These are phyloP conservation scores for Spondyliosoma cantharus DNA, from an alignment of 2,797 vertebrate species.

Conservation along the genomic window DNA sequence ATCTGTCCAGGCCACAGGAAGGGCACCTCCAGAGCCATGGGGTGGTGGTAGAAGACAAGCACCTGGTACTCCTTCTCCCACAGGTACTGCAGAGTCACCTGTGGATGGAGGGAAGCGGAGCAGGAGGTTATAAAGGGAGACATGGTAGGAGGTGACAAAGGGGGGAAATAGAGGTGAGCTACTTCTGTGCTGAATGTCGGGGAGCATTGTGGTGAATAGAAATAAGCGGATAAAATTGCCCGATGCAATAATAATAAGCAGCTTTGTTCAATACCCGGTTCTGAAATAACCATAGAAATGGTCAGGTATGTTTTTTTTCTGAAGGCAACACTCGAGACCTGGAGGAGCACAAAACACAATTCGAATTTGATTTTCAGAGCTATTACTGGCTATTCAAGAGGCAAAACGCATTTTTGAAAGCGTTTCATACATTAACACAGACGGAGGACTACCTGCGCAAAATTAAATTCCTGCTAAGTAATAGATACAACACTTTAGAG, in stretches of 20 bases:
- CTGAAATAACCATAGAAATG: slow-evolving; percentile 10
- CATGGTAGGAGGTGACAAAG: background rate
- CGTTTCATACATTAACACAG: background rate
- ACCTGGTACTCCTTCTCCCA: slow-evolving; percentile 98
- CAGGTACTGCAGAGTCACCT: slow-evolving; percentile 94
- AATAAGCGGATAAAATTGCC: slow-evolving; percentile 7
- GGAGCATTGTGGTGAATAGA: slow-evolving; percentile 8
- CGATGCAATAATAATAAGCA: slow-evolving; percentile 3
- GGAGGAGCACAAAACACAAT: background rate
- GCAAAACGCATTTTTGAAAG: slow-evolving; percentile 2
- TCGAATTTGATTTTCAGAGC: background rate
- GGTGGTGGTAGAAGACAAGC: slow-evolving; percentile 97
- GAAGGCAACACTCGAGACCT: background rate
- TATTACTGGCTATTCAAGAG: background rate
- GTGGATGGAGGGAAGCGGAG: slow-evolving; percentile 1
- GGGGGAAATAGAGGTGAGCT: background rate
- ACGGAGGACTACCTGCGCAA: background rate
- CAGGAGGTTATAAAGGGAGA: background rate
- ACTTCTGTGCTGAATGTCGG: slow-evolving; percentile 6
- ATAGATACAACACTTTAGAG: background rate
- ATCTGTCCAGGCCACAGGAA: slow-evolving; percentile 99
- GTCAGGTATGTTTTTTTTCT: background rate
- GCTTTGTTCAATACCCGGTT: background rate
- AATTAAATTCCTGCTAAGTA: background rate
- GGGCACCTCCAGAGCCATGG: slow-evolving; percentile 94